Percentiles rank a stretch among this genome's conserved stretches.
Conservation (phyloP, 2,797 vertebrate genomes). For the Enteromius radiatus region DNA sequence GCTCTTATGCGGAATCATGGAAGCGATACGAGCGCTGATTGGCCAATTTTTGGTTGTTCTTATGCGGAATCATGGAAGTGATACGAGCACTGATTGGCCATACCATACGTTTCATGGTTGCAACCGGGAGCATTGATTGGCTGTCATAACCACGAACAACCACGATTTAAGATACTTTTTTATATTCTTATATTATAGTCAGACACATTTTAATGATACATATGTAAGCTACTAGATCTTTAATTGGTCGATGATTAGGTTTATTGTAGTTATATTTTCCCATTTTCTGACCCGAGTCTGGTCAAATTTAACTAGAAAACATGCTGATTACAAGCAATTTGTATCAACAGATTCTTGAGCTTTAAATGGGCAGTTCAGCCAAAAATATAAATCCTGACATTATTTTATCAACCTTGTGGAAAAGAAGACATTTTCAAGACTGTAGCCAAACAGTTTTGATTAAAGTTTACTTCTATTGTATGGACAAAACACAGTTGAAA, state of each 20-base stretch:
- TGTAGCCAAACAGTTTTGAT: not conserved
- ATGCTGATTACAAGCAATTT: not conserved
- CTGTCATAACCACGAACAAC: no score
- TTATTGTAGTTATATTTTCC: not conserved
- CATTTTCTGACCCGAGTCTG: not conserved
- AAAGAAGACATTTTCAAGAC: not conserved
- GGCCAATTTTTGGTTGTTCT: no score
- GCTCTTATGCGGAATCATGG: no score
- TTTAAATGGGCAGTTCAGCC: not conserved
- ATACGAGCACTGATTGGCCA: no score
- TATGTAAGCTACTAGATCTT: not conserved
- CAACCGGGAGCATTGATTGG: no score
- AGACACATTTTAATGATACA: not conserved
- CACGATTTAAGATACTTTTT: no score
- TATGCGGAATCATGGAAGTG: no score
- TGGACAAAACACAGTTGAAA: not conserved
- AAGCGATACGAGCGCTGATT: no score
- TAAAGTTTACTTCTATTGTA: not conserved
- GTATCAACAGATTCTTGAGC: not conserved
- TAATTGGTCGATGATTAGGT: not conserved
- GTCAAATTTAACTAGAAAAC: not conserved
- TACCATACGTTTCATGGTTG: no score
- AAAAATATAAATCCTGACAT: not conserved
- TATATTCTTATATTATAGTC: no score
- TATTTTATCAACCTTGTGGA: not conserved